Evolutionary conservation across 2,113 vertebrate genomes (phyloP), one percentile per base, ranked within the genome.

Genomic region (Martes martes): DNA sequence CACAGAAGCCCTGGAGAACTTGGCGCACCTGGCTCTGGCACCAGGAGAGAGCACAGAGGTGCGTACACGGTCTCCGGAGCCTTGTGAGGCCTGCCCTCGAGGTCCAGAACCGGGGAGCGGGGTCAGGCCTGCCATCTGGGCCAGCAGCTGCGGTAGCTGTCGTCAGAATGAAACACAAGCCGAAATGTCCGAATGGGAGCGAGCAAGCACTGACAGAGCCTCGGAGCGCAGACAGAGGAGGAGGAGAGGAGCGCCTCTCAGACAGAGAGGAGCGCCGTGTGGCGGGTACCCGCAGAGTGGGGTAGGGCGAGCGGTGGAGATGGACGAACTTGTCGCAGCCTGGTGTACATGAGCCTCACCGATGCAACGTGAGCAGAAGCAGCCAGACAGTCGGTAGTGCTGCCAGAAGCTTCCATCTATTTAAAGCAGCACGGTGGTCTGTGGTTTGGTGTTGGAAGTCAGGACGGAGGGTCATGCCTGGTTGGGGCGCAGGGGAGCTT

Each of bases 231-330:
- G 13, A 21, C 18, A 13, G 11, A n/a, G n/a, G n/a, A n/a, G n/a
- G n/a, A n/a, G n/a, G n/a, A n/a, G n/a, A n/a, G n/a, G n/a, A n/a
- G n/a, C n/a, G n/a, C n/a, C n/a, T n/a, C n/a, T n/a, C n/a, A n/a
- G n/a, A n/a, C 28, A 21, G 28, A 28, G 31, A 26, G 2, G 33
- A 7, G 18, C 4, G 19, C 11, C 2, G 33, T 31, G 0, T 0
- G 1, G 3, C 4, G 19, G 21, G 0, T 26, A 45, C 61, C 31
- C 2, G 1, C 0, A 0, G 1, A 0, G 36, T 19, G 4, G 59
- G 11, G 26, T n/a, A 24, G 59, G 24, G 5, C 3, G 4, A 31
- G 18, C 59, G 0, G 11, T 1, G 42, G 4, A 26, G 7, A 9
- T 0, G 28, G 15, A 6, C 57, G 6, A 1, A 1, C 11, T 11